Conservation (phyloP, 2,888 invertebrate genomes). For the Lycocerus yunnanus region DNA sequence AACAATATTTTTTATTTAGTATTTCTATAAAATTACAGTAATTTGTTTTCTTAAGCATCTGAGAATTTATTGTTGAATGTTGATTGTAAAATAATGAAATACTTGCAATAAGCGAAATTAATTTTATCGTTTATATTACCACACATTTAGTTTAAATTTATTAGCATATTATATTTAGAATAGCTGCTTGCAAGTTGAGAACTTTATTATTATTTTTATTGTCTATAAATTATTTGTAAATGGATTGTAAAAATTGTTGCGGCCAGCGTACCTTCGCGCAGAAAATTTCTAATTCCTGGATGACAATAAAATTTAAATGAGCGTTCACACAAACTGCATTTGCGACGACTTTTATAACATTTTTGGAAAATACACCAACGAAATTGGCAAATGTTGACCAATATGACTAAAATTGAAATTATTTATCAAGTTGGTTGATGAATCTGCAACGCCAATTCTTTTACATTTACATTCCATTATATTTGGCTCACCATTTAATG, state of each 20-base stretch:
- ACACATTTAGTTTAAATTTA: not conserved
- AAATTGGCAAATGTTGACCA: not conserved
- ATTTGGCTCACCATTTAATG: not conserved
- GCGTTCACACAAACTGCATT: too few species aligned
- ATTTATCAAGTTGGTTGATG: not conserved
- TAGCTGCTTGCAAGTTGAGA: not conserved
- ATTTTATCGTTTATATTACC: not conserved
- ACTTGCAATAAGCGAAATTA: not conserved
- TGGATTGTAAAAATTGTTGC: not conserved
- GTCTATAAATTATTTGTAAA: not conserved
- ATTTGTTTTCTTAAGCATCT: not conserved
- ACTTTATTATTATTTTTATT: not conserved
- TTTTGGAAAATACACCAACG: too few species aligned
- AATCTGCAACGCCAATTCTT: constrained; percentile 9
- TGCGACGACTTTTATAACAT: not conserved
- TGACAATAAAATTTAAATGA: not conserved
- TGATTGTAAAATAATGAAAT: not conserved
- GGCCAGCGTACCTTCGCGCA: not conserved
- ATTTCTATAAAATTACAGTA: not conserved
- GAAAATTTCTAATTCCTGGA: not conserved
- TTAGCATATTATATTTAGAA: not conserved
- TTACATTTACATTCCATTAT: not conserved
- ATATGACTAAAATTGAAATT: not conserved
- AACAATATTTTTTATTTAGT: not conserved
- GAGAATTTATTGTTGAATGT: not conserved